Evolutionary conservation across 2,888 invertebrate species (phyloP).

Genomic region (Nephrotoma guestfalica): DNA sequence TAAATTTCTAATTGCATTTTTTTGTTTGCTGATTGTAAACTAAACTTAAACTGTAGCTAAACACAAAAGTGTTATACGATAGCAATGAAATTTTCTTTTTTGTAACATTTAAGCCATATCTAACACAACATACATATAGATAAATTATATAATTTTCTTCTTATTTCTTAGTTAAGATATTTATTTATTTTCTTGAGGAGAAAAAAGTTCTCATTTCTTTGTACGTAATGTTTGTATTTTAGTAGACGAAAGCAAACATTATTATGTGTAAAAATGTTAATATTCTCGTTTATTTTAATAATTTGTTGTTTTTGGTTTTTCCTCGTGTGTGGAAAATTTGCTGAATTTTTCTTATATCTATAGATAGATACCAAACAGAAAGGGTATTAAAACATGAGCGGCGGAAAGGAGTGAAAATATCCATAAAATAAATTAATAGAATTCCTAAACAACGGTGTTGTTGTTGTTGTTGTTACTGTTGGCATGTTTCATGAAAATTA

Average conservation of each 20-base stretch:
- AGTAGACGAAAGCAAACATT: not conserved
- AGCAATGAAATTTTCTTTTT: not conserved
- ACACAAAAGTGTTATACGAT: not conserved
- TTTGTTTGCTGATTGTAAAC: not conserved
- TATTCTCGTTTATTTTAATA: not conserved
- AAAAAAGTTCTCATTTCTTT: not conserved
- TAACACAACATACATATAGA: not conserved
- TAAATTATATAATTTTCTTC: not conserved
- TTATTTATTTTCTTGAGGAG: not conserved
- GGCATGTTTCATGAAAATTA: not conserved
- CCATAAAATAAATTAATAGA: not conserved
- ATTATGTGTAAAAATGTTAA: not conserved
- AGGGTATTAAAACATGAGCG: not conserved
- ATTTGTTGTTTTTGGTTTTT: not conserved
- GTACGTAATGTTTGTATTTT: not conserved
- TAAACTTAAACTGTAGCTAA: not conserved
- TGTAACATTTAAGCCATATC: not conserved
- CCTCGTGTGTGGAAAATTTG: not conserved
- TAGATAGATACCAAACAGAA: not conserved
- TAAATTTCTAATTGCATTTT: not conserved
- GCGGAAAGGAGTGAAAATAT: not conserved
- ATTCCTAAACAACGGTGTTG: not conserved
- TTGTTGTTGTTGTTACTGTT: not conserved
- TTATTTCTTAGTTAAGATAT: not conserved
- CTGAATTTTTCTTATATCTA: not conserved